Conservation (phyloP, 2,797 vertebrate species). For the Microhierax caerulescens region DNA sequence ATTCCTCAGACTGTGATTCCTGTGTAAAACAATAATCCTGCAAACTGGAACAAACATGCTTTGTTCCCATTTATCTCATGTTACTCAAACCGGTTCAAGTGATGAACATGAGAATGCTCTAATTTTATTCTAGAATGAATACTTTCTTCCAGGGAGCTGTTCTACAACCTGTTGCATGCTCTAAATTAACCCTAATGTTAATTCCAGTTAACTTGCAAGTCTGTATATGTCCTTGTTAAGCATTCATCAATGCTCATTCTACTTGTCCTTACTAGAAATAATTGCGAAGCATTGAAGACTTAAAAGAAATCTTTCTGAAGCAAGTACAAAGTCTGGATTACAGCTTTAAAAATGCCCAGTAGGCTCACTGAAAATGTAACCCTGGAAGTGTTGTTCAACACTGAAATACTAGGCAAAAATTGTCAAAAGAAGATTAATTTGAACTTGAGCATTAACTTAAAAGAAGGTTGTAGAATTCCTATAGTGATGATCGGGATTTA, state of each 20-base stretch:
- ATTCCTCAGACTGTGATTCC: conserved; percentile 14
- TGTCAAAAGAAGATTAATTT: conserved; percentile 73
- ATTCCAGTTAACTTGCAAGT: conserved; percentile 3
- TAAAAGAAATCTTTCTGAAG: conserved; percentile 40
- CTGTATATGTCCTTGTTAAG: neutral
- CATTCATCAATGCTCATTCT: conserved; percentile 4
- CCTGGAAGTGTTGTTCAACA: conserved; percentile 55
- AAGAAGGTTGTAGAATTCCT: conserved; percentile 58
- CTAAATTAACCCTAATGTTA: conserved; percentile 6
- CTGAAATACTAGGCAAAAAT: conserved; percentile 72
- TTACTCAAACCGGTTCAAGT: neutral
- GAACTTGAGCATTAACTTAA: conserved; percentile 63
- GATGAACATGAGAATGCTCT: neutral
- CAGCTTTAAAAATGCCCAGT: conserved; percentile 49
- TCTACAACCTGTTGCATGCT: neutral
- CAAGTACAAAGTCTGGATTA: conserved; percentile 45
- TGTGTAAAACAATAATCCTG: neutral
- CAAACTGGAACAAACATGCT: conserved; percentile 26
- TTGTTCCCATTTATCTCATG: conserved; percentile 21
- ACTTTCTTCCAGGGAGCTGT: neutral
- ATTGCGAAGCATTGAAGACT: neutral
- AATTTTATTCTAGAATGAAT: neutral
- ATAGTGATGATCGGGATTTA: conserved; percentile 62
- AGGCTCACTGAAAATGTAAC: conserved; percentile 53
- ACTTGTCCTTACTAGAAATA: neutral